A percentile compares a stretch with the other conserved stretches of the same genome.
Evolutionary conservation across 2,888 invertebrate species (phyloP).

Genomic region (Petrolisthes cinctipes): DNA sequence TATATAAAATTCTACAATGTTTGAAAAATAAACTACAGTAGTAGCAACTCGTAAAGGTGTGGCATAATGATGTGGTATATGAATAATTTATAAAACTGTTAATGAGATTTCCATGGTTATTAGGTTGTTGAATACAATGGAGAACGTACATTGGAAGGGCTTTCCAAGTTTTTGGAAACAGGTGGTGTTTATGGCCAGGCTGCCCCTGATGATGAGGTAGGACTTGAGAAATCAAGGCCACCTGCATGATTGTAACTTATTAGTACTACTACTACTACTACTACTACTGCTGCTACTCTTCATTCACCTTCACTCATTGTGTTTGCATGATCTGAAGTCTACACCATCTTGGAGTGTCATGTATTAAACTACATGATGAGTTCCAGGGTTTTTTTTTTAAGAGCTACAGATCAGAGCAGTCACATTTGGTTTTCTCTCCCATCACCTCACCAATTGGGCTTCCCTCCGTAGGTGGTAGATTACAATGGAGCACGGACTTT

Average conservation of each 20-base stretch:
- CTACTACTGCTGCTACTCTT: background rate
- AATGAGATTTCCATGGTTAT: slow-evolving; percentile 14
- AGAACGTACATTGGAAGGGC: slow-evolving; percentile 92
- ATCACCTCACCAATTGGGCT: slow-evolving; percentile 27
- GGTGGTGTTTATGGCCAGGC: slow-evolving; percentile 83
- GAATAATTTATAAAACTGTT: too few relatives aligned
- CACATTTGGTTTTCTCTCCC: background rate
- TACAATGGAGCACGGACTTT: slow-evolving; percentile 68
- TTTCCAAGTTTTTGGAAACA: slow-evolving; percentile 93
- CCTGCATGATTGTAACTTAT: slow-evolving; percentile 68
- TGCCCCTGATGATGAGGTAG: slow-evolving; percentile 73
- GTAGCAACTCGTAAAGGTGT: background rate
- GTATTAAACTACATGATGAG: background rate
- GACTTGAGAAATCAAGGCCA: background rate
- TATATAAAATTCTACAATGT: background rate
- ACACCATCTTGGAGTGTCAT: background rate
- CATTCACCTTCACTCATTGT: background rate
- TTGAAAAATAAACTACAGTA: background rate
- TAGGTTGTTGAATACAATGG: slow-evolving; percentile 90
- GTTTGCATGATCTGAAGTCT: too few relatives aligned
- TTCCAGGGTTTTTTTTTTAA: background rate
- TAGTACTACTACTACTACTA: slow-evolving; percentile 67
- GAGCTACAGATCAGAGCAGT: background rate
- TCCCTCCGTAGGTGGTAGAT: slow-evolving; percentile 55
- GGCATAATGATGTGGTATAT: background rate